Conservation (phyloP, 2,888 invertebrate species). For the Diadegma fenestrale region DNA sequence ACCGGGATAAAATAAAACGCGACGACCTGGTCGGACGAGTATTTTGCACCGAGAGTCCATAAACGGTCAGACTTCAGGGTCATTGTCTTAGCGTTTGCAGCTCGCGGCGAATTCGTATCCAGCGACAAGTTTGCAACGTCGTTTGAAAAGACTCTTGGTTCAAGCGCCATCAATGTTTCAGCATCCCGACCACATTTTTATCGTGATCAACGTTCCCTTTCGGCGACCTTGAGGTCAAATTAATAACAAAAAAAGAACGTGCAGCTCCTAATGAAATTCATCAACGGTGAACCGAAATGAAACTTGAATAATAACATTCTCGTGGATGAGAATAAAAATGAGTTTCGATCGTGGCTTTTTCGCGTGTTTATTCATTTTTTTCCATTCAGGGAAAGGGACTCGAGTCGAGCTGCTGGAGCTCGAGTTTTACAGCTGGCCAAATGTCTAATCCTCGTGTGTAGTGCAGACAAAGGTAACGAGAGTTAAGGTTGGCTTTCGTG, state of each 20-base stretch:
- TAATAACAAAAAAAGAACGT: background rate
- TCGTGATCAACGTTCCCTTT: background rate
- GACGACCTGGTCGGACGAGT: constrained; percentile 53
- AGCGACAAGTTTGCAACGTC: background rate
- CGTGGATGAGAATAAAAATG: background rate
- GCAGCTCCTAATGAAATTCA: background rate
- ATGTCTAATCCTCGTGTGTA: constrained; percentile 54
- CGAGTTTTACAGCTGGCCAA: constrained; percentile 49
- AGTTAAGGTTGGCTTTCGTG: constrained; percentile 57
- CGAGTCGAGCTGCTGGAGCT: constrained; percentile 17
- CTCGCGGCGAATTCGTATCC: constrained; percentile 40
- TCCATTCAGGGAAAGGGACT: constrained; percentile 12
- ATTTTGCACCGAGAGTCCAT: constrained; percentile 65
- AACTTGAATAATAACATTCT: background rate
- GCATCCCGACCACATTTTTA: background rate
- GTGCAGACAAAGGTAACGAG: constrained; percentile 51
- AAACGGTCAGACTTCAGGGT: constrained; percentile 71
- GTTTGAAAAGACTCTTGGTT: background rate
- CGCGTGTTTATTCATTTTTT: background rate
- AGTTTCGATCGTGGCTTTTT: background rate
- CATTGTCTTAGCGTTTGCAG: constrained; percentile 70
- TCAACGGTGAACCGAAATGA: background rate
- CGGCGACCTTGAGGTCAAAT: background rate
- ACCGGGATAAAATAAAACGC: constrained; percentile 50
- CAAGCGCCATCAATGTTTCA: constrained; percentile 7